Evolutionary conservation across 2,888 invertebrate species (phyloP).

Genomic region (Lasioglossum calceatum): DNA sequence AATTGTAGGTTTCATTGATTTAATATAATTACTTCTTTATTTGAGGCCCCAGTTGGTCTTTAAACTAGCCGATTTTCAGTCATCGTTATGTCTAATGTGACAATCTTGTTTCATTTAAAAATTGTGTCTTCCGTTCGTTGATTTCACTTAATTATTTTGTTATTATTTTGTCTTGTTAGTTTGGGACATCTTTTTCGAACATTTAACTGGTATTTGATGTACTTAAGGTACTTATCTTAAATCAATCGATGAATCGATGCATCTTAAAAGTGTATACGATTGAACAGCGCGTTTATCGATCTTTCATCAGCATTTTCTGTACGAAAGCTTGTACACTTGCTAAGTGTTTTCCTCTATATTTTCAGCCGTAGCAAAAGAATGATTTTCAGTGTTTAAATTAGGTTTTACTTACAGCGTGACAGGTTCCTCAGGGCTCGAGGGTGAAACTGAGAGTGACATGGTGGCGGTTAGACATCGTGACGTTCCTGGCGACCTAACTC

Average conservation of each 20-base stretch:
- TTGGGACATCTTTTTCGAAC: neutral
- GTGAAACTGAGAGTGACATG: constrained; percentile 77
- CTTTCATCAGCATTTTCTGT: neutral
- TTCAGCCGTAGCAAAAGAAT: neutral
- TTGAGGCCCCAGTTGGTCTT: neutral
- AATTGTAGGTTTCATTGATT: neutral
- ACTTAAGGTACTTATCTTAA: no score
- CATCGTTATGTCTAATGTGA: neutral
- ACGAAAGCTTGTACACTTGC: neutral
- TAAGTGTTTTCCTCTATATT: neutral
- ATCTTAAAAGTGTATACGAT: neutral
- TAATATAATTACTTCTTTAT: neutral
- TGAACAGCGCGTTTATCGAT: neutral
- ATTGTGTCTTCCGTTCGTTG: neutral
- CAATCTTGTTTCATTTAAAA: neutral
- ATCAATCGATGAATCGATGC: neutral
- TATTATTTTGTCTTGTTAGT: neutral
- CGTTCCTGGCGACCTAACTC: constrained; percentile 82
- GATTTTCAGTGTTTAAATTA: constrained; percentile 19
- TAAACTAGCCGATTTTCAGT: neutral
- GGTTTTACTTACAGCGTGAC: constrained; percentile 82
- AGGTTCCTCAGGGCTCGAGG: constrained; percentile 82
- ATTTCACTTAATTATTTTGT: neutral
- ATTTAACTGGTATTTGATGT: neutral
- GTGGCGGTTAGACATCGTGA: constrained; percentile 79